Base-by-base conservation (phyloP, 2,797 vertebrate genomes). In the Margarornis squamiger region DNA sequence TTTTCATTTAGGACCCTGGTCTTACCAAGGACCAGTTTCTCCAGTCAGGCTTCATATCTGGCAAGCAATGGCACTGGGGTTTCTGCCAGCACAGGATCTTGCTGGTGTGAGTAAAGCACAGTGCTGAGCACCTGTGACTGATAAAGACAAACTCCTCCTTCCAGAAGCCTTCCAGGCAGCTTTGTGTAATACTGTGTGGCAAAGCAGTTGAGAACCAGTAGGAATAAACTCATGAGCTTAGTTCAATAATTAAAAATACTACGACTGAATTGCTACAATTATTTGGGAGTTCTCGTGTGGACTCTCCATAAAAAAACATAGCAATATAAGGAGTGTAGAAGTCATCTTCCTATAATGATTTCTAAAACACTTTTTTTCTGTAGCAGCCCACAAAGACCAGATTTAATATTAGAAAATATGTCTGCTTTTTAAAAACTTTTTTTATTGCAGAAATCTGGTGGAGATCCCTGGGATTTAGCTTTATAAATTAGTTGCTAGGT, bases 1-100 rank as follows among this genome's bases (percentile, higher is more conserved):
- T 57, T 10, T n/a, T 16, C 2, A 0, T 36, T 78, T 49, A 41
- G 74, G 38, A 19, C 23, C 0, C 0, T 59, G 20, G 4, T 55
- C n/a, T 63, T 43, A 14, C 30, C 7, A 34, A 52, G 18, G 3
- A 24, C 32, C 14, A 22, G 18, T 9, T 58, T 22, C 8, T 84
- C 17, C 62, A 51, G 12, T 16, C 71, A 57, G 59, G 61, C 57
- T 92, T 76, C 55, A 29, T 11, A 16, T 4, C 6, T 7, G 38
- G 12, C 16, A 26, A 30, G 14, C 36, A 29, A 16, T 22, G 36
- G 36, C 39, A n/a, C 11, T 9, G 17, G 19, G 21, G 21, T 41
- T 14, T 66, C 61, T 83, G n/a, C 13, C 27, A 39, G 43, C 20
- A 6, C 7, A n/a, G 52, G 51, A 27, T 14, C 24, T 24, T 45